Base-by-base conservation (phyloP, 1,140 invertebrate genomes). In the Drosophila ananassae region DNA sequence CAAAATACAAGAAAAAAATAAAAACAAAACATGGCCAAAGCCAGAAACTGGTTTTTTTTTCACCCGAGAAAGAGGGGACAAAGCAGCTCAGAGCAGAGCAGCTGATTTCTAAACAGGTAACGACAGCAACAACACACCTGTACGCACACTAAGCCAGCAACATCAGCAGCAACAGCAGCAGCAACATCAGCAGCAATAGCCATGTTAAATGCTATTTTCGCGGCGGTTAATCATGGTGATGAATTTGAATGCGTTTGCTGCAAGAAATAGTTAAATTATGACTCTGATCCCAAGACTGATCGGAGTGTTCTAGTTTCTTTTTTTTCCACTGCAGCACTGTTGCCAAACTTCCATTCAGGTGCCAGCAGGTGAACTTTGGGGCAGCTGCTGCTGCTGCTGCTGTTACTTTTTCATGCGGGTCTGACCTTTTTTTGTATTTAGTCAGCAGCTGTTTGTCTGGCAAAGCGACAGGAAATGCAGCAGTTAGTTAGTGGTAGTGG, bases 1-100 rank as follows among this genome's bases (percentile, higher is more conserved):
- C 82, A 84, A 81, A 81, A 85, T 53, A 62, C 58, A 60, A 44
- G 17, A 67, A 66, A 80, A 59, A 64, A 75, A 75, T 37, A 69
- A 85, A 87, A 87, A 85, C 81, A 85, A 77, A 83, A 83, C 80
- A 83, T 62, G 75, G 50, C 37, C 64, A 83, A 64, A 78, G 56
- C 50, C 50, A 78, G 61, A 81, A 82, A 82, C 79, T 37, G 55
- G 79, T 83, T 83, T 47, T 47, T 44, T 44, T 47, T 47, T 84
- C 54, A 59, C 68, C 53, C 28, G 54, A 17, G 46, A 21, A 21
- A 34, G 60, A 67, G 63, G 60, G 63, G 63, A 68, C 62, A 54
- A 67, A 41, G 67, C 63, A 44, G 63, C 55, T 41, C 62, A 28
- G 69, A 73, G 63, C 62, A 22, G 59, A 74, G 72, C 72, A 74